Evolutionary conservation across 2,797 vertebrate species (phyloP), one percentile per base, ranked within the genome.

Genomic region (Picus viridis): DNA sequence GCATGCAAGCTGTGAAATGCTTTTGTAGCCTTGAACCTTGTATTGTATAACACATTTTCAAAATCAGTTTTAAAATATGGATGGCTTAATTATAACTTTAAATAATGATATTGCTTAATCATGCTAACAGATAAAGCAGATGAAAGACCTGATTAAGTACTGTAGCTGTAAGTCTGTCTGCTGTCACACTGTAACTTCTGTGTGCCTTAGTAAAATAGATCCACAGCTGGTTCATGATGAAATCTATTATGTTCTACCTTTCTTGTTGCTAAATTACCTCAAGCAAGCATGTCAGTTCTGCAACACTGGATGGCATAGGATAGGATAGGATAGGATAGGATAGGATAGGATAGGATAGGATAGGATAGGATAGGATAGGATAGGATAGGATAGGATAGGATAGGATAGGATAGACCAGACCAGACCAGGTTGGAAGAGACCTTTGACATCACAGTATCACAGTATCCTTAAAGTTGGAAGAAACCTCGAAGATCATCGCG

Each of bases 51-150:
- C 63, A 85, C 36, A 73, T 70, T 89, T 92, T 91, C 79, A 73
- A 64, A 87, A 86, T 77, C 65, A 34, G 54, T 83, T 88, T 62
- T 86, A 69, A 95, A 94, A 90, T 86, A 84, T 22, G 70, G 70
- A 94, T 93, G 68, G 78, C 90, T 97, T 97, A 97, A 97, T 97
- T 98, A 97, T 72, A 93, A 83, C 74, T 97, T 97, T 96, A 96
- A 97, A 94, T 96, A 97, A 97, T 95, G 94, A 96, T 94, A 96
- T 92, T 89, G 84, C 85, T 97, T 97, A 92, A 97, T 98, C 97
- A 96, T 91, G 92, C 91, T 96, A 97, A 96, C 93, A 97, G 90
- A 96, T 86, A 72, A 95, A 87, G 71, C 81, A 95, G 83, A 80
- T 86, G 87, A 94, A 95, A 94, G 72, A 51, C 69, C 58, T 53